Evolutionary conservation across 2,797 vertebrate species (phyloP), one percentile per base, ranked within the genome.

Genomic region (Aphelocoma californica): DNA sequence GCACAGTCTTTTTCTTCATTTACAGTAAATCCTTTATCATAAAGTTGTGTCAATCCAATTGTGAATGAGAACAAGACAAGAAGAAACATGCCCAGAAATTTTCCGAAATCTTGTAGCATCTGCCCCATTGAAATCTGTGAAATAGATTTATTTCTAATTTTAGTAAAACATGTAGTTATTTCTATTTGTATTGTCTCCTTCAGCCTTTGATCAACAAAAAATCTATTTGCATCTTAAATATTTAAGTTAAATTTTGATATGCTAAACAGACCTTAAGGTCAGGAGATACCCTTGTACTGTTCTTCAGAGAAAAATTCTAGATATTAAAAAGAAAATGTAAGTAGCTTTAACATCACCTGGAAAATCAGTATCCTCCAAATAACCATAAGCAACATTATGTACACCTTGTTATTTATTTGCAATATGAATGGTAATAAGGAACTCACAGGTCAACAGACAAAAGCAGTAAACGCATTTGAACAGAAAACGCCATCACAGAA

Each of bases 71-170:
- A 99, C 67, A 99, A 97, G 77, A 99, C 99, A 75, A 99, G 98
- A 91, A 99, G 98, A 96, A 99, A 99, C 97, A 99, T 99, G 78
- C 99, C 99, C 87, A 99, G 96, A 95, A 99, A 99, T 97, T 99
- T 99, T 64, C 99, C 99, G 95, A 99, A 99, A 97, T 99, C 99
- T 97, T 99, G 99, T 92, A 99, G 98, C 99, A 99, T 99, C 97
- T 99, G 99, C 65, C 99, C 99, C 99, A 99, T 99, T 64, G 99
- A 99, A 97, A 99, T 99, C 99, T 99, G 97, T 78, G 79, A 87
- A 97, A 96, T 5, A 88, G 38, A 97, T 95, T 81, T 60, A 71
- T 93, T 82, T 78, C 31, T 34, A 58, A 23, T 44, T 83, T 91
- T 79, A 96, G 80, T 64, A 70, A 93, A 88, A 74, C 31, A 67